phyloP scores from a whole-genome alignment of 2,797 vertebrate species.

The Neopelma chrysocephalum region DNA sequence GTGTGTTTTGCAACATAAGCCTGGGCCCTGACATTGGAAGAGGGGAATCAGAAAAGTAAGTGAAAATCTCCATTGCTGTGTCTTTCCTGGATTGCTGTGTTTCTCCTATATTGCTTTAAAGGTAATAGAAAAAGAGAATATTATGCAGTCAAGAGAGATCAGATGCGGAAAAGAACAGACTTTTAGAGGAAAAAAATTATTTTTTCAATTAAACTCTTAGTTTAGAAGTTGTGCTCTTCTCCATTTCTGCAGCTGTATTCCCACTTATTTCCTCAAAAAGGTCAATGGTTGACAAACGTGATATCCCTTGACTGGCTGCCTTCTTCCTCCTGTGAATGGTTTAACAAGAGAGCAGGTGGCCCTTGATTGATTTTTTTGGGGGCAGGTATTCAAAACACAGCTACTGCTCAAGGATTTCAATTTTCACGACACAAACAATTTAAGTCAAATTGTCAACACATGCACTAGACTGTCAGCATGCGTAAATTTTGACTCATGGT shows the following conservation, averaged over 20 bases:
- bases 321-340: not conserved
- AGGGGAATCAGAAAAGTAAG: not conserved
- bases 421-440: not conserved
- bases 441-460: not conserved
- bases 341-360: not conserved
- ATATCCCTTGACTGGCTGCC: not conserved
- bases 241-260: not conserved
- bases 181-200: not conserved
- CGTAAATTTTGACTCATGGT: not conserved
- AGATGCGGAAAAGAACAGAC: not conserved
- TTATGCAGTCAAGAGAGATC: not conserved
- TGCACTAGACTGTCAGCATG: not conserved
- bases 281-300: not conserved
- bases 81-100: not conserved
- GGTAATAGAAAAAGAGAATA: not conserved
- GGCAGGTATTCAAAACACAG: not conserved
- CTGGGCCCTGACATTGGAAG: not conserved
- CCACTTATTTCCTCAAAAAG: not conserved
- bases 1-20: not conserved
- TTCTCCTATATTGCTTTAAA: not conserved
- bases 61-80: not conserved
- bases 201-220: not conserved
- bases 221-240: not conserved
- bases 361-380: not conserved
- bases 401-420: not conserved